These are phyloP conservation scores for Salticus scenicus DNA, from an alignment of 2,888 invertebrate species.

Conservation along the genomic window DNA sequence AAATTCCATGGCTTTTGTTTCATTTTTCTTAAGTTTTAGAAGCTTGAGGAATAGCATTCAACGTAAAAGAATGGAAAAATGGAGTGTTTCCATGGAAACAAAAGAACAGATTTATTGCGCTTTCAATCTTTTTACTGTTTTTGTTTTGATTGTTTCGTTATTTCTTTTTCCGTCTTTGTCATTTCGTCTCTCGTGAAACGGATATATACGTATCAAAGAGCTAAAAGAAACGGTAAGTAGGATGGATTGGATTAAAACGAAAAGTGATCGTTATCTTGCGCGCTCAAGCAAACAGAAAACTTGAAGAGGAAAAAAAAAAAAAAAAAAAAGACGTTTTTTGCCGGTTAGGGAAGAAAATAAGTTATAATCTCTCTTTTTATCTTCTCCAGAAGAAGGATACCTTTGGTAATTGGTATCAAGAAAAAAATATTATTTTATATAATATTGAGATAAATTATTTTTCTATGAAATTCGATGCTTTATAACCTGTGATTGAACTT, in stretches of 20 bases:
- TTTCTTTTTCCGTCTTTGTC: conserved; percentile 45
- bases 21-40: conserved; percentile 52
- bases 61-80: conserved; percentile 30
- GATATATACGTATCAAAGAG: conserved; percentile 38
- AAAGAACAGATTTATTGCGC: conserved; percentile 55
- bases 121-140: conserved; percentile 17
- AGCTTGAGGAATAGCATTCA: conserved; percentile 29
- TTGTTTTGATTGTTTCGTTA: conserved; percentile 25
- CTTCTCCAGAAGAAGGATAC: neutral
- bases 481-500: no score
- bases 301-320: neutral
- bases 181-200: conserved; percentile 36
- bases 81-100: conserved; percentile 49
- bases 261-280: conserved; percentile 48
- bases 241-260: conserved; percentile 61
- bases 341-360: neutral
- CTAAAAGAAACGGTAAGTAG: conserved; percentile 37
- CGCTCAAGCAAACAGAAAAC: conserved; percentile 13
- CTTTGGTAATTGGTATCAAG: no score
- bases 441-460: no score
- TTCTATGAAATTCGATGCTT: no score
- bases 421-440: no score
- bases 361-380: conserved; percentile 7
- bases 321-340: neutral
- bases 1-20: conserved; percentile 47